Evolutionary conservation across 2,113 vertebrate genomes (phyloP), one percentile per base, ranked within the genome.

Genomic region (Pseudorasbora parva): DNA sequence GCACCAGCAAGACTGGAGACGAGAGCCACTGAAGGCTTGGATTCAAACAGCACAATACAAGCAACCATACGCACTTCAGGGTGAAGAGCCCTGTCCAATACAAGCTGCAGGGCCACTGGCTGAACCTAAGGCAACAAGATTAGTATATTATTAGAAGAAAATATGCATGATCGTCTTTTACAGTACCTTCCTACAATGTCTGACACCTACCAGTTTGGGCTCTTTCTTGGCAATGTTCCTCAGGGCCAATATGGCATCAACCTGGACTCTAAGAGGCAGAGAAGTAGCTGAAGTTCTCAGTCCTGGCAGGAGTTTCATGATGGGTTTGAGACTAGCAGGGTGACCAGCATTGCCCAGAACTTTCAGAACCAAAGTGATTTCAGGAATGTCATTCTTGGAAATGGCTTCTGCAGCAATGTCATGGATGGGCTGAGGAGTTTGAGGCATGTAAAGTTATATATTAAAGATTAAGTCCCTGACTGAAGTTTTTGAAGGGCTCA

Each of bases 301-400:
- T 0, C 92, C 49, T 15, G 95, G 94, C 59, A 97, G 82, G 62
- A 94, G 80, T 88, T 95, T 97, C 66, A 91, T 87, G 82, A 97
- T 91, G 2, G 92, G 88, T 88, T 96, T 97, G 81, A 95, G 66
- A 87, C 94, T 96, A 57, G 81, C 81, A 80, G 92, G 92, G 41
- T 95, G 95, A 21, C 93, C 95, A 19, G 95, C 83, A 56, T 97
- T 98, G 62, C 93, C 95, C 72, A 97, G 80, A 88, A 94, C 94
- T 87, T 97, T 98, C 62, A 97, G 81, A 57, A 91, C 90, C 64
- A 96, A 85, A 72, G 88, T 89, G 27, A 95, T 94, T 19, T 95
- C 92, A 25, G 91, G 86, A 41, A 91, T 87, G 1, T 94, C 85
- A 62, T 69, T 87, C 17, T 83, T 94, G 69, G 89, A 86, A 81